Percentiles rank a stretch among this genome's conserved stretches.
These are phyloP conservation scores for Patella depressa DNA, from an alignment of 2,888 invertebrate genomes.

Conservation along the genomic window DNA sequence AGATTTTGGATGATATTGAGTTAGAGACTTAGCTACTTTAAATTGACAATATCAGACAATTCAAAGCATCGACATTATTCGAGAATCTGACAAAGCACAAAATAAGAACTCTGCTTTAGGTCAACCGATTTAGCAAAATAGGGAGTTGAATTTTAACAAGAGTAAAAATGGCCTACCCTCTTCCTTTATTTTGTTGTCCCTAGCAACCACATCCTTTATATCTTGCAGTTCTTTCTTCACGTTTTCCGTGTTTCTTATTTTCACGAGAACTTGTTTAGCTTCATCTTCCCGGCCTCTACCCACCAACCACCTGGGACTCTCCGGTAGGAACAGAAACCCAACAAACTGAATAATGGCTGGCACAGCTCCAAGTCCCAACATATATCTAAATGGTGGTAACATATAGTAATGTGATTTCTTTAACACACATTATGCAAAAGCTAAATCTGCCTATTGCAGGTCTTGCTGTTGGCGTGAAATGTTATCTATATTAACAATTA, in stretches of 20 bases:
- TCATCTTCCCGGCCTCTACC: conserved; percentile 48
- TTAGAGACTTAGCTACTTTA: too few species aligned
- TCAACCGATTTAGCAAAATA: background rate
- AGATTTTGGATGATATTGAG: too few species aligned
- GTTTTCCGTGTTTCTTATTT: conserved; percentile 65
- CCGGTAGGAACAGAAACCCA: conserved; percentile 74
- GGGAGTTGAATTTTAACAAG: background rate
- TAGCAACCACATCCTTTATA: conserved; percentile 58
- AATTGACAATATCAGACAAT: too few species aligned
- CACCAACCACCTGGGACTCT: conserved; percentile 72
- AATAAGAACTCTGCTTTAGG: too few species aligned
- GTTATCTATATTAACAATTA: too few species aligned
- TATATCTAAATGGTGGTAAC: conserved; percentile 65
- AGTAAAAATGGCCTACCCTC: too few species aligned
- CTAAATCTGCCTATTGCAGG: too few species aligned
- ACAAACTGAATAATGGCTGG: conserved; percentile 74
- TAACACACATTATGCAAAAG: too few species aligned
- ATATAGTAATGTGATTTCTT: too few species aligned
- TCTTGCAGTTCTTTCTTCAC: conserved; percentile 69
- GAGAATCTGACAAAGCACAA: too few species aligned
- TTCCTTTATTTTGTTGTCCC: conserved; percentile 24
- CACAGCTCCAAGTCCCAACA: conserved; percentile 74
- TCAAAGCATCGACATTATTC: too few species aligned
- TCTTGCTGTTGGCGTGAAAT: too few species aligned
- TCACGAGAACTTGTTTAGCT: conserved; percentile 61